Evolutionary conservation across 2,888 invertebrate genomes (phyloP), one percentile per base, ranked within the genome.

Genomic region (Oxyscelio sp.): DNA sequence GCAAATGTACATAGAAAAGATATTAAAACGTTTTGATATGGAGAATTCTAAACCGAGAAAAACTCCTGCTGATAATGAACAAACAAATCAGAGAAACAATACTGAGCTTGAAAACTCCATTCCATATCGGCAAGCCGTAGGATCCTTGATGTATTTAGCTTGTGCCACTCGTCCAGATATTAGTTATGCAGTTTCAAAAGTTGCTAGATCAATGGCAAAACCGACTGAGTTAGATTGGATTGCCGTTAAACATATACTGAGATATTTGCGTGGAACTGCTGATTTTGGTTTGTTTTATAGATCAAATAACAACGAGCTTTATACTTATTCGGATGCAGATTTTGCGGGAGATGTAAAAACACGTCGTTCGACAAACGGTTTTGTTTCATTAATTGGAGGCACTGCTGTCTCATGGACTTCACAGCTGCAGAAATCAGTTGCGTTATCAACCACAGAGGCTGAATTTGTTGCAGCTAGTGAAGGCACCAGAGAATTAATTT

Each of bases 141-240:
- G 65, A 5, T 65, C 54, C 1, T 22, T 83, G 31, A 61, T 82
- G 75, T 81, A 75, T 59, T 61, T 87, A 40, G 87, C 86, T n/a
- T 65, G 54, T 50, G 50, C 50, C 13, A 71, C 59, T 3, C 34
- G 48, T 2, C 58, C 70, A 1, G 59, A 71, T 19, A 11, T 71
- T 1, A 38, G 24, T 0, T 71, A 38, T n/a, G 34, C 45, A 1
- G 70, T 70, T n/a, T 70, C 45, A 3, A 58, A 34, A 24, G 70
- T 8, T 34, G 56, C 68, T 43, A 27, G 68, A 40, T 43, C 56
- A 4, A 70, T 56, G 68, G 43, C 56, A 54, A 13, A 22, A 24
- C 52, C 43, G 2, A 68, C 40, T 9, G 0, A 24, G 27, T 11
- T 1, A 3, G 27, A 70, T 17, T 70, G 68, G 68, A 56, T 2